Evolutionary conservation across 2,113 vertebrate genomes (phyloP), one percentile per base, ranked within the genome.

Genomic region (Peucedramus taeniatus): DNA sequence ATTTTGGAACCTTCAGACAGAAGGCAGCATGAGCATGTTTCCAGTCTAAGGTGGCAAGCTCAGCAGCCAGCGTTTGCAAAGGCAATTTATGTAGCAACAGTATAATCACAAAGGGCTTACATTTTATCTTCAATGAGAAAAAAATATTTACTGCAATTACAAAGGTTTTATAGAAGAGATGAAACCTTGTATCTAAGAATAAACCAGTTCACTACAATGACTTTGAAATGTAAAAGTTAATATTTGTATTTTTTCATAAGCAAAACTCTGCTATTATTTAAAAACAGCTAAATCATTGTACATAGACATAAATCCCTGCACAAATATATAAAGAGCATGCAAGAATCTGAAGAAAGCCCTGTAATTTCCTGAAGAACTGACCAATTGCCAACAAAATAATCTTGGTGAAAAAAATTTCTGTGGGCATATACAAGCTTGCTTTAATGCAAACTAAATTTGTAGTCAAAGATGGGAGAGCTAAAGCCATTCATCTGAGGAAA

Each of bases 401-500:
- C 72, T 57, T 51, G 7, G 12, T 30, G 50, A 15, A 51, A 54
- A 81, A 30, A 7, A 4, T 3, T 44, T 83, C 77, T 49, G 7
- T 59, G 35, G 13, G 11, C 23, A 61, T 56, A n/a, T 31, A n/a
- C 7, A 4, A 83, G 20, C 71, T 80, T 77, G 26, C 21, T 61
- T 47, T 92, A 50, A 81, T 74, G 64, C 42, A 70, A 57, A 61
- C 22, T 45, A 74, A 54, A 81, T 81, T 90, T 83, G 71, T 47
- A 90, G 68, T 86, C 71, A 74, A 69, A 86, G 27, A 42, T 26
- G 53, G 54, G 31, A 86, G 59, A 90, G 39, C 63, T 69, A 30
- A 91, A 94, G 57, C 33, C 45, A 70, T 90, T 93, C 63, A 65
- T 90, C 75, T 93, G 80, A 89, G 56, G 87, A 88, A 63, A 96